Base-by-base conservation (phyloP, 37 sponge, comb jelly and placozoan genomes). In the Aplysina aerophoba region DNA sequence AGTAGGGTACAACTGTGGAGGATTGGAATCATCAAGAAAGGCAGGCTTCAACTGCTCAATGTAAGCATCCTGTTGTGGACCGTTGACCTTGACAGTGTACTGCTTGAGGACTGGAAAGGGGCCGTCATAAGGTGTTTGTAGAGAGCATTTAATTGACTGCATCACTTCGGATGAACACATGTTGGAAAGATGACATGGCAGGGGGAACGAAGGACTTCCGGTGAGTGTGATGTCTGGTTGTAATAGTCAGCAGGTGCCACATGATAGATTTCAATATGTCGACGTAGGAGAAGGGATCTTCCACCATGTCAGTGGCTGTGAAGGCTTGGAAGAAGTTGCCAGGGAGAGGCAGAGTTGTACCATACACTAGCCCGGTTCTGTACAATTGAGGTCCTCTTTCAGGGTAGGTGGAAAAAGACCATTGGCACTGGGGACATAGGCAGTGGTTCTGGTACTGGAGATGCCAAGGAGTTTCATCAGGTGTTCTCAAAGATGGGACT, bases 31-130 rank as follows among this genome's bases (percentile, higher is more conserved):
- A 0, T 85, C 86, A 27, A 86, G 22, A 40, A 64, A 82, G 37
- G 92, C 92, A 17, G 92, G 92, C 38, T 92, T 92, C 37, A 92
- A 77, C 33, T 86, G 86, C 28, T 92, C 78, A 20, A 91, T 41
- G 14, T 83, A 88, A 34, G 87, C 67, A 22, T 85, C 85, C 71
- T 81, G 73, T 0, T 85, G 69, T 0, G 83, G 58, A 50, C 85
- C 88, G 30, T 88, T 88, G 38, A 88, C 58, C 53, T 85, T 53
- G 37, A 88, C 19, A 0, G 89, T 88, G 83, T 86, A 92, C 28
- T 83, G 77, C 64, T 92, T 62, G 63, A 62, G 4, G 63, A 62
- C 63, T n/a, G n/a, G n/a, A n/a, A n/a, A n/a, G 90, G 27, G 86
- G 86, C 73, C 81, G 79, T 24, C n/a, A n/a, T 87, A 87, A 0